These are phyloP conservation scores for Excalfactoria chinensis DNA, from an alignment of 2,113 vertebrate genomes.

Conservation along the genomic window DNA sequence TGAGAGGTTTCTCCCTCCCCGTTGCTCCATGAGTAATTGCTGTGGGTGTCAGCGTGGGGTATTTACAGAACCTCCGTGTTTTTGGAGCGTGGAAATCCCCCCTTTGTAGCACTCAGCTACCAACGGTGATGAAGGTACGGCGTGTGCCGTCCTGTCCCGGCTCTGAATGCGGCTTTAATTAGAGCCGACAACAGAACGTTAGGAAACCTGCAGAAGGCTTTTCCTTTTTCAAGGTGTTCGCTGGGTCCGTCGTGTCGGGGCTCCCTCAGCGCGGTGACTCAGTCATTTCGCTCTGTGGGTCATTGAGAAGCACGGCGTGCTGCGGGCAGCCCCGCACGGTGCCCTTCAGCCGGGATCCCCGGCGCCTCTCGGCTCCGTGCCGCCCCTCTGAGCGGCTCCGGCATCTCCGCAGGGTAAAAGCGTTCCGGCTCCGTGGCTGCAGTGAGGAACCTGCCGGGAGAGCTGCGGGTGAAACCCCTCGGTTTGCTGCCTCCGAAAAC, in stretches of 20 bases:
- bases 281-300: neutral
- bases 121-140: neutral
- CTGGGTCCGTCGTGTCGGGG: neutral
- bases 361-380: too few relatives aligned
- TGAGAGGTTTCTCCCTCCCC: conserved; percentile 2
- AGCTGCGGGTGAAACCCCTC: conserved; percentile 33
- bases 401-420: neutral
- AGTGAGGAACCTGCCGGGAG: conserved; percentile 12
- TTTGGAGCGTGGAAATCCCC: neutral
- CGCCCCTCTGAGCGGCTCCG: too few relatives aligned
- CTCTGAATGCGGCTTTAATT: neutral
- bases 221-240: neutral
- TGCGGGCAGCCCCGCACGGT: too few relatives aligned
- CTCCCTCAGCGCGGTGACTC: neutral
- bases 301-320: neutral
- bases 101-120: neutral
- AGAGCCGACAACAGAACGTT: neutral
- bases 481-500: conserved; percentile 72
- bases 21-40: neutral
- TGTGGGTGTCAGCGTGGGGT: neutral
- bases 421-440: neutral
- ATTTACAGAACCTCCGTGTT: conserved; percentile 2
- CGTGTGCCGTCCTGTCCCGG: neutral
- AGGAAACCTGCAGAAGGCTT: neutral
- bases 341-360: too few relatives aligned